A percentile compares a stretch with the other conserved stretches of the same genome.
Conservation (phyloP, 2,888 invertebrate genomes). For the Lymantria monacha region DNA sequence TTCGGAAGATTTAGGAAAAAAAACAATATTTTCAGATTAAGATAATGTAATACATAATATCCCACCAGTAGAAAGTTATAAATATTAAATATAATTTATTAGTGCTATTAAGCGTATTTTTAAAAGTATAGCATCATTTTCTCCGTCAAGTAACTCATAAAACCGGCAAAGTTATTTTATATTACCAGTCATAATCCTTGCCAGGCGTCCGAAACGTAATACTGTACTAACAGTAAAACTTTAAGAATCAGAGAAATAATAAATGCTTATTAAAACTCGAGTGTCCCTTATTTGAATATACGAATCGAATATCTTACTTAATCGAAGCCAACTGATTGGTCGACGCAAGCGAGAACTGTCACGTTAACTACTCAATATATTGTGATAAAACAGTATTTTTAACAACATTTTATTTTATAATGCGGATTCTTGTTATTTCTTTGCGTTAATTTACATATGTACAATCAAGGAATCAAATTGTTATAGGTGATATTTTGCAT, state of each 20-base stretch:
- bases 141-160: slow-evolving; percentile 32
- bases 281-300: slow-evolving; percentile 55
- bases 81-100: too few species aligned
- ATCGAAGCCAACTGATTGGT: slow-evolving; percentile 54
- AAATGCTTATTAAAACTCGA: slow-evolving; percentile 45
- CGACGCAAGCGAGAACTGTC: slow-evolving; percentile 58
- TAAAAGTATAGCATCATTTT: slow-evolving; percentile 18
- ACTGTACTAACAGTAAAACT: slow-evolving; percentile 36
- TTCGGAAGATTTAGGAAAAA: too few species aligned
- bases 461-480: slow-evolving; percentile 38
- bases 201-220: slow-evolving; percentile 32
- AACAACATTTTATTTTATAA: slow-evolving; percentile 46
- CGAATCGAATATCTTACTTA: slow-evolving; percentile 57
- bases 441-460: slow-evolving; percentile 40
- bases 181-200: slow-evolving; percentile 44
- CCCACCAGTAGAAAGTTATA: too few species aligned
- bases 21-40: too few species aligned
- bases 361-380: slow-evolving; percentile 57
- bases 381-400: slow-evolving; percentile 55
- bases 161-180: slow-evolving; percentile 38
- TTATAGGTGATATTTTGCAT: slow-evolving; percentile 16
- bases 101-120: too few species aligned
- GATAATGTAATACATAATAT: too few species aligned
- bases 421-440: slow-evolving; percentile 38
- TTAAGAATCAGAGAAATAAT: slow-evolving; percentile 45